Evolutionary conservation across 2,113 vertebrate species (phyloP).

Genomic region (Beaufortia kweichowensis): DNA sequence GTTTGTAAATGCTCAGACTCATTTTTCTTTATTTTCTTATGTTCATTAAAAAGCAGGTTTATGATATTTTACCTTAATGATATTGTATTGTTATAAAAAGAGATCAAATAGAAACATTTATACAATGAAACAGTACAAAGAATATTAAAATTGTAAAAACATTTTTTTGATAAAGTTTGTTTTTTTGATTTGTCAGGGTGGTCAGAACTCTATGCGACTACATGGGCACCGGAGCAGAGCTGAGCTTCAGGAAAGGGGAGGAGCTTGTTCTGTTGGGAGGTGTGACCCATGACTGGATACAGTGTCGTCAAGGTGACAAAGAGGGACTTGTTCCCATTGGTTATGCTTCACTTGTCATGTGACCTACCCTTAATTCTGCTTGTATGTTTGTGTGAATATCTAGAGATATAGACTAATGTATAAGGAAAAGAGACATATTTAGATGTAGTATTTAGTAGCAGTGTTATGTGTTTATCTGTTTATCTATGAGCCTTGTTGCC

Average conservation of each 20-base stretch:
- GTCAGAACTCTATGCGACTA: conserved; percentile 89
- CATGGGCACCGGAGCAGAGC: conserved; percentile 65
- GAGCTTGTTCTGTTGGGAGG: conserved; percentile 82
- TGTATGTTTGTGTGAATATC: conserved; percentile 36
- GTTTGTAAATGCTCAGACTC: background rate
- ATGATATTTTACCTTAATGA: too few relatives aligned
- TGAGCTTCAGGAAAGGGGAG: conserved; percentile 89
- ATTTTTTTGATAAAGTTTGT: too few relatives aligned
- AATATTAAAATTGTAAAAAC: too few relatives aligned
- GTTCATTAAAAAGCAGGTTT: too few relatives aligned
- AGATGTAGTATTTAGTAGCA: conserved; percentile 71
- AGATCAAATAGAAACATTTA: too few relatives aligned
- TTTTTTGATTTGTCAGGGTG: conserved; percentile 75
- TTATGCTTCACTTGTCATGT: conserved; percentile 91
- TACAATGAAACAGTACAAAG: too few relatives aligned
- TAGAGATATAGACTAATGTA: conserved; percentile 25
- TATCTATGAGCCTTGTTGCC: conserved; percentile 64
- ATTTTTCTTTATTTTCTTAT: too few relatives aligned
- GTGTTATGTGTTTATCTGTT: conserved; percentile 68
- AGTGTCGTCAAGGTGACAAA: conserved; percentile 82
- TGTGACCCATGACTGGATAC: conserved; percentile 92
- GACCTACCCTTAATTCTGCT: conserved; percentile 59
- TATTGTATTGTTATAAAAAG: too few relatives aligned
- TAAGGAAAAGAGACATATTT: conserved; percentile 49
- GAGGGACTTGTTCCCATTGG: conserved; percentile 89